Base-by-base conservation (phyloP, 2,797 vertebrate species). In the Thunnus albacares region DNA sequence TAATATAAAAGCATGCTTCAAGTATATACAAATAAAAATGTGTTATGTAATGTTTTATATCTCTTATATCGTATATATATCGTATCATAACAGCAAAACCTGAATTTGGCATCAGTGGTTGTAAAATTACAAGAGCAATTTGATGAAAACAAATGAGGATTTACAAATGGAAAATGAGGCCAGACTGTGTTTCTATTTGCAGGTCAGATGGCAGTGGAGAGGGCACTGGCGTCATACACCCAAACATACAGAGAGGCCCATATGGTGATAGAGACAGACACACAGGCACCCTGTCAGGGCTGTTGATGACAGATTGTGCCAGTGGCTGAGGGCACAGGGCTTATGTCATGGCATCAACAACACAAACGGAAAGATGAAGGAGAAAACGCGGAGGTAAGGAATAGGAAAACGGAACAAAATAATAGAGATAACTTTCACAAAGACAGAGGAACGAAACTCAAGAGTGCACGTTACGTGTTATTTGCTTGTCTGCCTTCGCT, bases 181-280 rank as follows among this genome's bases (percentile, higher is more conserved):
- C 79, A 85, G 70, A 38, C 35, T 18, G 10, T 83, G 75, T 83
- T 90, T 88, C 47, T 85, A 76, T 90, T 90, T 87, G 52, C 75
- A 63, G 86, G 89, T 89, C 84, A 84, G 85, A 89, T 84, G 86
- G 81, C 67, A 72, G 45, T 30, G 26, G 56, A 81, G 53, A 60
- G 76, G 67, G 77, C 73, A 71, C 57, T 65, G 82, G 71, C 86
- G 6, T 90, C 84, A 89, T 18, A 77, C 56, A 76, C 67, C 64
- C 70, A 84, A 71, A 89, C 86, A 90, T 45, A 88, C 79, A 87
- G 69, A 79, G 90, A 85, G 74, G 86, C 55, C 93, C 94, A 94
- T 93, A 94, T 94, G 94, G 92, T 88, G 85, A 81, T 74, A 84
- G 72, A 82, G 79, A 89, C 84, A 77, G 73, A 87, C 77, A 80